Evolutionary conservation across 2,113 vertebrate species (phyloP).

Genomic region (Dolichallabes microphthalmus): DNA sequence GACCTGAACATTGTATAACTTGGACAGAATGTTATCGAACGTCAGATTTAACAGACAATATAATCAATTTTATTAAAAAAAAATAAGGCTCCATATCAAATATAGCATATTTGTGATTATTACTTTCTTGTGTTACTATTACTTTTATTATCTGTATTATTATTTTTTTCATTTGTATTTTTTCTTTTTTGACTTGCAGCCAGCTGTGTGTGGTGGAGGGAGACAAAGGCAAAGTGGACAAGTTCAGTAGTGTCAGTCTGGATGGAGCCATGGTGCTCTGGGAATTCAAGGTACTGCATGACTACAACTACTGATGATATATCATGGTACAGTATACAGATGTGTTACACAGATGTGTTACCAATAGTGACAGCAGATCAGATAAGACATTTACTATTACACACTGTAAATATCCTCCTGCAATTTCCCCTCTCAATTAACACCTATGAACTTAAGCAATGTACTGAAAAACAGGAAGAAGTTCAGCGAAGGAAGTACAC

Average conservation of each 20-base stretch:
- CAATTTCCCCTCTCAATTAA: too few species aligned
- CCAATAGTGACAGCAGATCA: not conserved
- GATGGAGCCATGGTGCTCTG: constrained; percentile 77
- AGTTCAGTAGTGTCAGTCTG: constrained; percentile 73
- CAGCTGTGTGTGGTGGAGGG: constrained; percentile 67
- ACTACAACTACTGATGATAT: too few species aligned
- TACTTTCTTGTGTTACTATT: not conserved
- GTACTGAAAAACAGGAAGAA: too few species aligned
- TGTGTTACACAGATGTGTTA: too few species aligned
- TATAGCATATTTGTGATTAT: not conserved
- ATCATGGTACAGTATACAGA: too few species aligned
- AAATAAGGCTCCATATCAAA: not conserved
- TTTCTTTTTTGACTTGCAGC: constrained; percentile 51
- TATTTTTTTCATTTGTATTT: not conserved
- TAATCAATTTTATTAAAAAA: not conserved
- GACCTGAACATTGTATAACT: not conserved
- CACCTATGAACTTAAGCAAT: too few species aligned
- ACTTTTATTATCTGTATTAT: not conserved
- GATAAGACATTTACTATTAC: too few species aligned
- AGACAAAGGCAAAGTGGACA: constrained; percentile 61
- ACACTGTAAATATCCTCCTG: too few species aligned
- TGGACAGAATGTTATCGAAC: not conserved
- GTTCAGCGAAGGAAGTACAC: too few species aligned
- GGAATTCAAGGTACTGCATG: constrained; percentile 68
- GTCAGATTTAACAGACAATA: not conserved